Percentiles rank a stretch among this genome's conserved stretches.
Conservation (phyloP, 1,140 invertebrate genomes). For the Spodoptera frugiperda region DNA sequence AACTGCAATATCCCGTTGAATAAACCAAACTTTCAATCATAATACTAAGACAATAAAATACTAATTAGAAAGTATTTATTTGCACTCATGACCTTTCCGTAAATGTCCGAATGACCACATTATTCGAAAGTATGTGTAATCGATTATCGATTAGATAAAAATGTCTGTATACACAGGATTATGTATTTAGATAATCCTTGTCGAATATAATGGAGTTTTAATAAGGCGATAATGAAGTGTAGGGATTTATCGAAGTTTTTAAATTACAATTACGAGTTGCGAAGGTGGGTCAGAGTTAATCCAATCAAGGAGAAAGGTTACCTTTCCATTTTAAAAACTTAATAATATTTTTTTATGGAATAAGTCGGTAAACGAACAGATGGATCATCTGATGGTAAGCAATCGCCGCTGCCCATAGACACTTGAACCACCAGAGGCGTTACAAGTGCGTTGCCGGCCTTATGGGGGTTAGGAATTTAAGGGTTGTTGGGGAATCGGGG, state of each 20-base stretch:
- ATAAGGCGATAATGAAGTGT: neutral
- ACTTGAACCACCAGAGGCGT: too few species aligned
- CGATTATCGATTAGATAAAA: slow-evolving; percentile 12
- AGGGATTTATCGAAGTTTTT: slow-evolving; percentile 3
- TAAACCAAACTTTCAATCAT: neutral
- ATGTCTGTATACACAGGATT: slow-evolving; percentile 1
- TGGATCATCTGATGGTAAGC: too few species aligned
- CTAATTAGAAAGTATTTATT: slow-evolving; percentile 41
- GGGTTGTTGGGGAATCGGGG: too few species aligned
- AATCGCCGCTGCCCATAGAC: too few species aligned
- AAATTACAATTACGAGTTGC: neutral
- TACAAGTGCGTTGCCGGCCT: too few species aligned
- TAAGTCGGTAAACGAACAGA: too few species aligned
- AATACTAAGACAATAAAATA: neutral
- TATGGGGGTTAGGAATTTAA: too few species aligned
- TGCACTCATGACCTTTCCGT: neutral
- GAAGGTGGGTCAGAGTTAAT: neutral
- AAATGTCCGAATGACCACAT: slow-evolving; percentile 7
- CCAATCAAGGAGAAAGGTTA: too few species aligned
- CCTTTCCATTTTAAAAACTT: too few species aligned
- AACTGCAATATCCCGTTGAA: neutral
- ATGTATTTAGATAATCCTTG: slow-evolving; percentile 23
- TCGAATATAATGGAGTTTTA: slow-evolving; percentile 2
- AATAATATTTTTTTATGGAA: too few species aligned
- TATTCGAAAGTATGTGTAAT: slow-evolving; percentile 14